Conservation (phyloP, 2,797 vertebrate species). For the Selene dorsalis region DNA sequence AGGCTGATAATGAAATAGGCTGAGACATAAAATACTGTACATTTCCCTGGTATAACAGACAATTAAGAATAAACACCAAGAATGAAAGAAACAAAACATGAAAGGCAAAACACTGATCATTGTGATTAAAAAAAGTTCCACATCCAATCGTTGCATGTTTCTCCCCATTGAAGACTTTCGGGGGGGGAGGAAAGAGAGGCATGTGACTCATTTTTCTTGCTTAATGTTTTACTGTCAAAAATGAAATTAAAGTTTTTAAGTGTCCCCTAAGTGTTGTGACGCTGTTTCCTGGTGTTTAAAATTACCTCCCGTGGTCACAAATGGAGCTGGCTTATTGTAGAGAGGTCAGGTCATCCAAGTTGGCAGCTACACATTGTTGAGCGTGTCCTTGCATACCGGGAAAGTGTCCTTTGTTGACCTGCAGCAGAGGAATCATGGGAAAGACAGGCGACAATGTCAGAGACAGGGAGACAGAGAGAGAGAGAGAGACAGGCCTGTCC, state of each 20-base stretch:
- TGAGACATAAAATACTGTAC: conserved; percentile 1
- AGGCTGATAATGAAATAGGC: conserved; percentile 4
- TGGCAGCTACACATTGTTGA: not conserved
- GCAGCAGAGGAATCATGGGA: conserved; percentile 37
- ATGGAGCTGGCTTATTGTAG: conserved; percentile 19
- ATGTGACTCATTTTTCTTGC: not conserved
- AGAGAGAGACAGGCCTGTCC: conserved; percentile 11
- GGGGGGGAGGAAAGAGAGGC: not conserved
- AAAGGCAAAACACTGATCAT: conserved; percentile 30
- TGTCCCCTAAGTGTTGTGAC: conserved; percentile 2
- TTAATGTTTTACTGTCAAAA: not conserved
- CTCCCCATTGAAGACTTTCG: not conserved
- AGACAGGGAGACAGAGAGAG: not conserved
- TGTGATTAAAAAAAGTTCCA: not conserved
- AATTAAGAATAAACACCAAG: conserved; percentile 25
- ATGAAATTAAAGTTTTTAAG: not conserved
- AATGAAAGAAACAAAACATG: conserved; percentile 7
- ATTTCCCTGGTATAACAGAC: not conserved
- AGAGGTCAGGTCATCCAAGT: conserved; percentile 23
- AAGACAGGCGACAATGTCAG: conserved; percentile 33
- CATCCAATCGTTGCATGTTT: conserved; percentile 2
- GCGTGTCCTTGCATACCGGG: conserved; percentile 16
- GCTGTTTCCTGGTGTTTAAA: conserved; percentile 22
- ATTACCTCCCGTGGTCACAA: conserved; percentile 11
- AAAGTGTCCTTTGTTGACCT: conserved; percentile 52